These are phyloP conservation scores for Eudasyphora cyanicolor DNA, from an alignment of 2,888 invertebrate genomes.

Conservation along the genomic window DNA sequence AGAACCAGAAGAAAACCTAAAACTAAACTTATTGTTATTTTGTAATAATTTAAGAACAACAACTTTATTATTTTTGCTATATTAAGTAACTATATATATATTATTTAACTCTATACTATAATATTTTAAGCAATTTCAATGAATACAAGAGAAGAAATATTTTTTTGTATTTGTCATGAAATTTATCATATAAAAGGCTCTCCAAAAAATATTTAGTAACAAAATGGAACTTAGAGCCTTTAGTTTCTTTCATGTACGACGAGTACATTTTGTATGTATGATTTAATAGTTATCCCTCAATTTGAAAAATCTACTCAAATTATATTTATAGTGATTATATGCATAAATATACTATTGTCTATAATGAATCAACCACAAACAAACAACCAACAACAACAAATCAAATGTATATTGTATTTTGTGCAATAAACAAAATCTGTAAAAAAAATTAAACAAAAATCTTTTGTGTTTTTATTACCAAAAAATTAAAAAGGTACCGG, in stretches of 20 bases:
- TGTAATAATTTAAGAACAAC: constrained; percentile 29
- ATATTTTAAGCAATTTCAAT: constrained; percentile 31
- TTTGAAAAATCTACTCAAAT: constrained; percentile 56
- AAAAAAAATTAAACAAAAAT: constrained; percentile 38
- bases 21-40: constrained; percentile 54
- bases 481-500: neutral
- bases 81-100: constrained; percentile 42
- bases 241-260: constrained; percentile 32
- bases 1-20: constrained; percentile 4
- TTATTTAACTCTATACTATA: constrained; percentile 45
- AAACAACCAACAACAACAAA: constrained; percentile 41
- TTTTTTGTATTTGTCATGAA: constrained; percentile 41
- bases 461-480: neutral
- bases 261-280: constrained; percentile 31
- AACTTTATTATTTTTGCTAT: constrained; percentile 24
- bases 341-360: constrained; percentile 30
- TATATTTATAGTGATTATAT: constrained; percentile 55
- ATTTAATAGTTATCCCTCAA: constrained; percentile 49
- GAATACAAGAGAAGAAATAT: constrained; percentile 14
- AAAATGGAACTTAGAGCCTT: constrained; percentile 5
- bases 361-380: constrained; percentile 35
- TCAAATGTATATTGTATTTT: constrained; percentile 60
- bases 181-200: constrained; percentile 28
- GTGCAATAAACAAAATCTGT: constrained; percentile 64
- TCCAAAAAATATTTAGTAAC: neutral